Evolutionary conservation across 2,797 vertebrate species (phyloP).

Genomic region (Rhodeus uyekii): DNA sequence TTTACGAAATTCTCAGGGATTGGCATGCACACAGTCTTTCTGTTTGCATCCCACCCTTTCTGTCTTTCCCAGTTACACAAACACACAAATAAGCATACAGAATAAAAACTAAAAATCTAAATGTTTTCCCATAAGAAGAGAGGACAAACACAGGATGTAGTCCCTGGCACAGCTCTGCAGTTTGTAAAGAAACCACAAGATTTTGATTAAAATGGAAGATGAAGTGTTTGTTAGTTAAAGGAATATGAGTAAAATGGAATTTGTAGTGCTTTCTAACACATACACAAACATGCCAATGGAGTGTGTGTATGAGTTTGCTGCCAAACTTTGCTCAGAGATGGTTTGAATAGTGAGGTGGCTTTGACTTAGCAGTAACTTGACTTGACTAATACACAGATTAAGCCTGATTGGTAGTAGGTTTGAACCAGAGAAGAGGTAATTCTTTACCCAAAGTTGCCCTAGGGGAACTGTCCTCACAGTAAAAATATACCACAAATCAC

Average conservation of each 20-base stretch:
- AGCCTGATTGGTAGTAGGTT: background rate
- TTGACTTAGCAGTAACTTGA: background rate
- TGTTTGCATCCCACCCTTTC: background rate
- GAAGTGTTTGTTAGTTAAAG: slow-evolving; percentile 46
- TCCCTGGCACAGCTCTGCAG: slow-evolving; percentile 24
- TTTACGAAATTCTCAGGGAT: background rate
- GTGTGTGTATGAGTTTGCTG: slow-evolving; percentile 3
- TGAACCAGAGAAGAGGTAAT: background rate
- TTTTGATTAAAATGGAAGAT: slow-evolving; percentile 31
- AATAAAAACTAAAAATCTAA: background rate
- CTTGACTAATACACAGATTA: background rate
- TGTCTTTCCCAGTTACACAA: background rate
- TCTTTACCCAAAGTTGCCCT: background rate
- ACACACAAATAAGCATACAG: background rate
- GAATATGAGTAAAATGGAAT: slow-evolving; percentile 11
- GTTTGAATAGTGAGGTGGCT: background rate
- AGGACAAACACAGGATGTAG: slow-evolving; percentile 7
- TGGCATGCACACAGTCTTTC: background rate
- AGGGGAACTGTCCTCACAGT: background rate
- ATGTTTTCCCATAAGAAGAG: background rate
- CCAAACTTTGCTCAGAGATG: background rate
- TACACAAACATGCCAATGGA: background rate
- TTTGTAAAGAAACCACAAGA: slow-evolving; percentile 24
- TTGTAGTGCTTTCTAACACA: slow-evolving; percentile 17
- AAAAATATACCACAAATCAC: background rate